Conservation (phyloP, 2,888 invertebrate genomes). For the Cylloceria caligata region DNA sequence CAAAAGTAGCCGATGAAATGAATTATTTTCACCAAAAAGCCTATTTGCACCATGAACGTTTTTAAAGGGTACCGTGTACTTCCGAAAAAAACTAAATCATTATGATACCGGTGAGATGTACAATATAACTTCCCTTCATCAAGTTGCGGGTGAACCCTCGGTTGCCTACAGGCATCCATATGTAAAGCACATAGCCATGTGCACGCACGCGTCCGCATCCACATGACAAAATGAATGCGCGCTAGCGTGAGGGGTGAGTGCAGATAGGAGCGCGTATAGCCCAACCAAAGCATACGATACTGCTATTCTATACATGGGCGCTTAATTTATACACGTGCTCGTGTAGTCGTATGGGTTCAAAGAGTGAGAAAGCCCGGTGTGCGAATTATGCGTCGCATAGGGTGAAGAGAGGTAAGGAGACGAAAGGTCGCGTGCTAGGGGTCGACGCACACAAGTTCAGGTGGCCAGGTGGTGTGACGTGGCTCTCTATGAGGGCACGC, state of each 20-base stretch:
- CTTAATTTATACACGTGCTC: constrained; percentile 44
- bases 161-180: constrained; percentile 60
- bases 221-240: constrained; percentile 65
- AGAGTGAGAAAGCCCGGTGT: constrained; percentile 55
- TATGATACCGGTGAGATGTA: constrained; percentile 14
- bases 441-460: constrained; percentile 49
- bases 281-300: constrained; percentile 25
- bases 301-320: constrained; percentile 34
- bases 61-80: neutral
- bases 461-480: constrained; percentile 84
- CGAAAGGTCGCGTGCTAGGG: constrained; percentile 64
- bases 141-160: constrained; percentile 17
- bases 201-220: constrained; percentile 63
- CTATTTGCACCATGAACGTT: neutral
- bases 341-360: constrained; percentile 14
- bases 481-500: constrained; percentile 80
- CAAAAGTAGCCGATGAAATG: neutral
- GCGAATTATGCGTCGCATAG: constrained; percentile 54
- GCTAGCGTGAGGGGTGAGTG: constrained; percentile 49
- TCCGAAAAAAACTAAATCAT: constrained; percentile 1
- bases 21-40: neutral
- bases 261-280: constrained; percentile 40
- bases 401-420: constrained; percentile 26
- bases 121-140: constrained; percentile 18
- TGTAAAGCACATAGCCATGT: constrained; percentile 62